Percentiles rank a stretch among this genome's conserved stretches.
Evolutionary conservation across 2,113 vertebrate species (phyloP).

Genomic region (Merops nubicus): DNA sequence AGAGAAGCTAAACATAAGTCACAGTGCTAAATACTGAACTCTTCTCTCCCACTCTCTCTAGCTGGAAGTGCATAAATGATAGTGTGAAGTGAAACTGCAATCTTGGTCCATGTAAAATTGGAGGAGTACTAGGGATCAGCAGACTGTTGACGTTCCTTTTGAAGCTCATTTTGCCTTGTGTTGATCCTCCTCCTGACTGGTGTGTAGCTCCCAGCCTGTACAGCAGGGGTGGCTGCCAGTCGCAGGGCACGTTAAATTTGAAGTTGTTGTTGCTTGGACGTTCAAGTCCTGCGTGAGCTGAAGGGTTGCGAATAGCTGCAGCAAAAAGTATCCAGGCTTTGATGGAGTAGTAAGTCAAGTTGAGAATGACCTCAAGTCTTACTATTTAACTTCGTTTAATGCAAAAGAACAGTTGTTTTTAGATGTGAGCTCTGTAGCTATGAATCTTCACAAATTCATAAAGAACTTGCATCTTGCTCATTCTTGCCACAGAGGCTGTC

Average conservation of each 20-base stretch:
- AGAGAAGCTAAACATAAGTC: neutral
- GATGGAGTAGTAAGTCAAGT: neutral
- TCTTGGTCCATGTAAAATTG: neutral
- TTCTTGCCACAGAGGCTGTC: neutral
- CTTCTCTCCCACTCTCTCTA: constrained; percentile 1
- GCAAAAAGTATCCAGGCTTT: neutral
- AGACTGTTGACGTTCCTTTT: constrained; percentile 6
- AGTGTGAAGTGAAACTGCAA: neutral
- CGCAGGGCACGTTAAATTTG: neutral
- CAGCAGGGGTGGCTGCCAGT: neutral
- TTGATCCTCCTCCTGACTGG: neutral
- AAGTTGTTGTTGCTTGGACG: neutral
- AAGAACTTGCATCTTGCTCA: neutral
- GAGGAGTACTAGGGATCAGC: neutral
- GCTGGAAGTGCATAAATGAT: neutral
- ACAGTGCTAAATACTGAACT: constrained; percentile 10
- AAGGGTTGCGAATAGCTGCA: neutral
- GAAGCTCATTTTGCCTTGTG: neutral
- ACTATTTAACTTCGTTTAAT: neutral
- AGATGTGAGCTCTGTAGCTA: neutral
- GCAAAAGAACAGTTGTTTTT: neutral
- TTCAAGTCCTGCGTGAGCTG: neutral
- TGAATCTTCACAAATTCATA: neutral
- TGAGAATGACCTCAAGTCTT: neutral
- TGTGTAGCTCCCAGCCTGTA: neutral